These are phyloP conservation scores for Elephantulus edwardii DNA, from an alignment of 2,113 vertebrate species.

Conservation along the genomic window DNA sequence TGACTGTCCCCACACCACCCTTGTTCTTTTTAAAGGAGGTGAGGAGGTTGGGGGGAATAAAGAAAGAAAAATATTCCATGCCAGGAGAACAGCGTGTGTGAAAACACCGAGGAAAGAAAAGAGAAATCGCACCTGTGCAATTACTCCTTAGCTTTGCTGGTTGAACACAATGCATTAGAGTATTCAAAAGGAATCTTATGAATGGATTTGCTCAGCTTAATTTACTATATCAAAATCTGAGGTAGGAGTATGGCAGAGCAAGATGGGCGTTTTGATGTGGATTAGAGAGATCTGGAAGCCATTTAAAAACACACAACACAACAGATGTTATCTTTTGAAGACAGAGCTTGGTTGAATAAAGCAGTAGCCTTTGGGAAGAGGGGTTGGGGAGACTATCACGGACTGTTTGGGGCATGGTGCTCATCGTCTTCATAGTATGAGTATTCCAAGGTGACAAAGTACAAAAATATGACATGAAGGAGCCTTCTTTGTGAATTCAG, in stretches of 20 bases:
- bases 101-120: background rate
- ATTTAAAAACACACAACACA: no score
- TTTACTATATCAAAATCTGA: background rate
- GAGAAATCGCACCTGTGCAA: background rate
- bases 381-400: background rate
- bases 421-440: no score
- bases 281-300: background rate
- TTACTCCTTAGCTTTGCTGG: background rate
- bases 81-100: no score
- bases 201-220: background rate
- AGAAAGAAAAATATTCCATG: no score
- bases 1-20: no score
- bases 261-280: background rate
- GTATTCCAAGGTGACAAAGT: background rate
- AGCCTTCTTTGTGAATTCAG: accelerated
- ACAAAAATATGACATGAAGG: background rate
- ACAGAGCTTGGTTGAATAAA: background rate
- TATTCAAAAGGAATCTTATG: background rate
- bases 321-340: background rate
- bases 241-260: background rate
- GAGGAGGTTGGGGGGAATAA: no score
- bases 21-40: no score
- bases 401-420: accelerated
- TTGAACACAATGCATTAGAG: background rate
- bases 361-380: background rate